Conservation (phyloP, 2,888 invertebrate species). For the Oeneis ivallda region DNA sequence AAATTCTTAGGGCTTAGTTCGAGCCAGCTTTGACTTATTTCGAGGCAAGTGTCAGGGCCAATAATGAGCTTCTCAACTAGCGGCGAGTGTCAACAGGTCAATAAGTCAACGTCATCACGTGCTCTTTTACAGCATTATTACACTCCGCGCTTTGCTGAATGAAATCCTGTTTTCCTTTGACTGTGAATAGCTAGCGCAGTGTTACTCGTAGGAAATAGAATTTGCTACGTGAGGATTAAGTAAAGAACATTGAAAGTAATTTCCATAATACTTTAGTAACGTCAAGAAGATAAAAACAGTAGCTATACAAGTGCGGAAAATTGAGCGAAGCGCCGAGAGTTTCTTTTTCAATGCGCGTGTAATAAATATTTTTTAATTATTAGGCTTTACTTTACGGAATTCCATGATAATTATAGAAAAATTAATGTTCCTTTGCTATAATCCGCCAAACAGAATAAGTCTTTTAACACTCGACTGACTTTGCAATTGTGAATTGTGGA, state of each 20-base stretch:
- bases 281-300: too few relatives aligned
- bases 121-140: slow-evolving; percentile 19
- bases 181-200: not conserved
- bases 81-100: not conserved
- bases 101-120: slow-evolving; percentile 25
- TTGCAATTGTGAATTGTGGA: too few relatives aligned
- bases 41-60: slow-evolving; percentile 40
- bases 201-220: not conserved
- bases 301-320: too few relatives aligned
- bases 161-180: slow-evolving; percentile 11
- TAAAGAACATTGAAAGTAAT: not conserved
- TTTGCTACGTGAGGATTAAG: not conserved
- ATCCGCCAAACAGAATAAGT: too few relatives aligned
- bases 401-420: too few relatives aligned
- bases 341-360: too few relatives aligned
- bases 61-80: slow-evolving; percentile 34
- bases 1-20: slow-evolving; percentile 36
- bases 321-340: too few relatives aligned
- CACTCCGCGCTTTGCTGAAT: not conserved
- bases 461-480: too few relatives aligned
- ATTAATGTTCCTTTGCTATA: too few relatives aligned
- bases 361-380: too few relatives aligned
- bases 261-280: not conserved
- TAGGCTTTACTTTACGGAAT: too few relatives aligned
- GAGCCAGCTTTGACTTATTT: slow-evolving; percentile 41